Base-by-base conservation (phyloP, 2,888 invertebrate genomes). In the Aphrophora alni region DNA sequence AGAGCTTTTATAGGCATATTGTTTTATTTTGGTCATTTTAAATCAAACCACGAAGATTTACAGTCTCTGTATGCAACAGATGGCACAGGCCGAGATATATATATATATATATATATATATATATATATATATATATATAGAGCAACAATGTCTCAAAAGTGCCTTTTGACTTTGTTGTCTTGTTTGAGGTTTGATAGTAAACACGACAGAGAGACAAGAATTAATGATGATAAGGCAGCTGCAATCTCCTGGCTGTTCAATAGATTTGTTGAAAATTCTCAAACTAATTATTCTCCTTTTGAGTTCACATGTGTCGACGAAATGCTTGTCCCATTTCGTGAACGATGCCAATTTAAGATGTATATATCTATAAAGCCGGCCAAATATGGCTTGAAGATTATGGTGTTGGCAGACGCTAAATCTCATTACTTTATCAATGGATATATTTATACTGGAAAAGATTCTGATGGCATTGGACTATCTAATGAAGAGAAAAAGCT, bases 381-480 rank as follows among this genome's bases (percentile, higher is more conserved):
- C 8, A 85, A 85, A 84, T 85, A 86, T 80, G 85, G 86, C 27
- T 69, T 85, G 26, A 85, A 85, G 72, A 77, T 85, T 21, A 76
- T 83, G 81, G 80, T 81, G 44, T 71, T 85, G 25, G 78, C 82
- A 21, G 86, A 85, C 80, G 84, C 85, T 12, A 27, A 78, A 27
- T 84, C 28, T 69, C 71, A 68, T 26, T 86, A 85, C 74, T 76
- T 86, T 25, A 85, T 83, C 73, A 85, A 85, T 81, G 85, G 82
- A 2, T 85, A 86, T 75, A 80, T 86, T 21, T 86, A 86, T 80
- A 27, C 68, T 73, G 86, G 86, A 51, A 86, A 86, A 84, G 84
- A 82, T 51, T 83, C 84, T 75, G 86, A 87, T 85, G 85, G 85
- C 26, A 59, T 71, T 44, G 82, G 81, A 24, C 82, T 87, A 59